Evolutionary conservation across 2,888 invertebrate genomes (phyloP), one percentile per base, ranked within the genome.

Genomic region (Habrosyne pyritoides): DNA sequence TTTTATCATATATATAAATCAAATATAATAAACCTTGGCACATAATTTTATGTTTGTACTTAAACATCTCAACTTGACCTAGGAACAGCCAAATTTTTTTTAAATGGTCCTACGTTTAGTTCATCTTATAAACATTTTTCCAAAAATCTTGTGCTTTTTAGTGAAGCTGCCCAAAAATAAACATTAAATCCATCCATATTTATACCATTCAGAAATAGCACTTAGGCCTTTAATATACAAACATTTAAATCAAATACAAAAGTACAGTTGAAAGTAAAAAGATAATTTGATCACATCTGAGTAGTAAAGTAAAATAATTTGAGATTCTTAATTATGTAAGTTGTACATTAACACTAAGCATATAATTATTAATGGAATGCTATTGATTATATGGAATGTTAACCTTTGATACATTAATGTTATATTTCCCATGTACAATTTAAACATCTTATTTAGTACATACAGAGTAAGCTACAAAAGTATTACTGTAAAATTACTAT

Each of bases 21-120:
- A 53, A 55, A 61, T 67, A 65, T n/a, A 18, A 18, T 42, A 63
- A 63, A 59, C 64, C 55, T 74, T 74, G 74, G 74, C 74, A 74
- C 74, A 59, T 62, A 60, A 49, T 63, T 62, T 60, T 62, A 71
- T 64, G 60, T 75, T 75, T 74, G 74, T 74, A 74, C 74, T 73
- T 66, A 59, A 55, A 53, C 56, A 47, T 53, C 55, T 48, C 52
- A 53, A 53, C 52, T 48, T 50, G 24, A 22, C 52, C 56, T 54
- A 57, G 49, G 53, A 55, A 53, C 42, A 8, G 42, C n/a, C 33
- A 2, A 30, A 12, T 30, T 3, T 12, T 33, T n/a, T 33, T 30
- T 30, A 30, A 3, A n/a, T 33, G 33, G n/a, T n/a, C n/a, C n/a
- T n/a, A n/a, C n/a, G n/a, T n/a, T 33, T 33, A 33, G 12, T 33